Percentiles rank a stretch among this genome's conserved stretches.
Evolutionary conservation across 2,113 vertebrate genomes (phyloP).

Genomic region (Plotosus lineatus): DNA sequence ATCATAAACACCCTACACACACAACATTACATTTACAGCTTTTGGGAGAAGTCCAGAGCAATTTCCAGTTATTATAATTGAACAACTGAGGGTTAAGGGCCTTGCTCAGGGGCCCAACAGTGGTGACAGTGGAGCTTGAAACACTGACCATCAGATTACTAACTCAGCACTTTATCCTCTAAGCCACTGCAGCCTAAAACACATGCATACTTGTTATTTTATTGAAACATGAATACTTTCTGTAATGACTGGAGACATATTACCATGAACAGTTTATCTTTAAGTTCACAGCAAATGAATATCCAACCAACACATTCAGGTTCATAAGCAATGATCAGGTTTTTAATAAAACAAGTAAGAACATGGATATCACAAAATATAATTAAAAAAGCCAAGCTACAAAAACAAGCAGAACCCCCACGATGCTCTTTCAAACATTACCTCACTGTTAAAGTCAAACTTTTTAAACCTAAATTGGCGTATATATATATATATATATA

Average conservation of each 20-base stretch:
- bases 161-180: too few relatives aligned
- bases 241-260: background rate
- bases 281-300: background rate
- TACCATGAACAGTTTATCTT: background rate
- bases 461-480: too few relatives aligned
- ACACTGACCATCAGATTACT: too few relatives aligned
- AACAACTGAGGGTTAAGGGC: too few relatives aligned
- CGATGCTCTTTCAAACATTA: background rate
- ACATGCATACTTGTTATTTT: background rate
- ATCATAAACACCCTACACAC: background rate
- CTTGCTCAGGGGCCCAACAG: too few relatives aligned
- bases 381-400: background rate
- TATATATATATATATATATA: too few relatives aligned
- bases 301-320: background rate
- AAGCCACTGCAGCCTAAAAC: too few relatives aligned
- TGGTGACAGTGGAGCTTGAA: too few relatives aligned
- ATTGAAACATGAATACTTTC: background rate
- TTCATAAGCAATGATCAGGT: background rate
- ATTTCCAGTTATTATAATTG: too few relatives aligned
- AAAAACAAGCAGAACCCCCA: background rate
- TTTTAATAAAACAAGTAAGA: background rate
- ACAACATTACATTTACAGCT: too few relatives aligned
- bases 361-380: background rate
- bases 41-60: too few relatives aligned
- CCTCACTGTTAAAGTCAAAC: background rate